Conservation (phyloP, 2,888 invertebrate species). For the Anthophora plumipes region DNA sequence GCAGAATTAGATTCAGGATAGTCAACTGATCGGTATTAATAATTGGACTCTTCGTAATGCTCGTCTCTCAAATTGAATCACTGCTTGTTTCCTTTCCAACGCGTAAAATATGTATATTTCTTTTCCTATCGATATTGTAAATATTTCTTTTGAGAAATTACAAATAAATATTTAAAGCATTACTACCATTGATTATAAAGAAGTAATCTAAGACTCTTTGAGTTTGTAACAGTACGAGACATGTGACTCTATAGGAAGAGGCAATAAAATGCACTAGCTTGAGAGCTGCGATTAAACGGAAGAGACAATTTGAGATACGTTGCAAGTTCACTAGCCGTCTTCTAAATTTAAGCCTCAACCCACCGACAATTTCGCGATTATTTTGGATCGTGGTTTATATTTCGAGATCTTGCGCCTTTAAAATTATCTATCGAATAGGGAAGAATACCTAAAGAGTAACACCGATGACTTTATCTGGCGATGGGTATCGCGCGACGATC, state of each 20-base stretch:
- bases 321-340: constrained; percentile 25
- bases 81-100: neutral
- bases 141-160: no score
- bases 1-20: constrained; percentile 22
- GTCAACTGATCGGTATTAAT: neutral
- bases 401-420: neutral
- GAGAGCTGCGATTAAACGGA: neutral
- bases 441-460: neutral
- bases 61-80: no score
- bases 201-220: no score
- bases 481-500: neutral
- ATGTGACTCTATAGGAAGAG: neutral
- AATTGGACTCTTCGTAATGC: neutral
- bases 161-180: no score
- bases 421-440: neutral
- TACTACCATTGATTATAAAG: no score
- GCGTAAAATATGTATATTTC: neutral
- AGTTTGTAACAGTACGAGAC: no score
- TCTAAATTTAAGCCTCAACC: constrained; percentile 18
- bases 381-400: neutral
- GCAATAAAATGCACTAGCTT: neutral
- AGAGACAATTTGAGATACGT: neutral
- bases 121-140: no score
- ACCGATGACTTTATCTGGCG: neutral
- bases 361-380: neutral